Evolutionary conservation across 2,888 invertebrate species (phyloP).

Genomic region (Sclerodermus sp.): DNA sequence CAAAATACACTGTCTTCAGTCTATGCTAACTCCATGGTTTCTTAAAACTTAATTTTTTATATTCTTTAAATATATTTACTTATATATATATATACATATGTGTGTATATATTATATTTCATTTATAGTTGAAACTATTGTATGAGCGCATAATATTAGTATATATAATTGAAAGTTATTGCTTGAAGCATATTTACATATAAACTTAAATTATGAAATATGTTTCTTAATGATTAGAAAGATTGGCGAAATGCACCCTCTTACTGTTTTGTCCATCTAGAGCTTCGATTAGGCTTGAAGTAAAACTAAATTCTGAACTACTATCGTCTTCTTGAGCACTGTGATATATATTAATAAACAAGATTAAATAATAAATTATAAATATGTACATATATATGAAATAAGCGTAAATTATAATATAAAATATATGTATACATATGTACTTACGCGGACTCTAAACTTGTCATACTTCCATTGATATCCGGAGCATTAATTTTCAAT

Average conservation of each 20-base stretch:
- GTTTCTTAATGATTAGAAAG: slow-evolving; percentile 30
- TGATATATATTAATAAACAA: background rate
- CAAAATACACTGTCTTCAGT: no score
- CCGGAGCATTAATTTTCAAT: slow-evolving; percentile 45
- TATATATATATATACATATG: slow-evolving; percentile 3
- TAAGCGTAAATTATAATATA: background rate
- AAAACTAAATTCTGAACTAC: slow-evolving; percentile 61
- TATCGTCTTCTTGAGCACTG: slow-evolving; percentile 48
- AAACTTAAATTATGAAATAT: no score
- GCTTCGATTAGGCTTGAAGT: slow-evolving; percentile 61
- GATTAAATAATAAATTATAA: background rate
- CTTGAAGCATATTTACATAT: background rate
- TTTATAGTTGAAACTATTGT: no score
- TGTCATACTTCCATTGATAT: slow-evolving; percentile 39
- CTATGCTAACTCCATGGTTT: background rate
- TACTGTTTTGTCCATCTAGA: slow-evolving; percentile 56
- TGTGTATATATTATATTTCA: no score
- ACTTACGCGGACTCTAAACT: slow-evolving; percentile 52
- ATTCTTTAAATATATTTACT: slow-evolving; percentile 8
- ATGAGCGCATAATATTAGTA: background rate
- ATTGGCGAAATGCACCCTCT: slow-evolving; percentile 53
- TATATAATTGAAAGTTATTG: background rate
- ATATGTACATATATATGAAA: background rate
- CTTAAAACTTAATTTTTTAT: slow-evolving; percentile 6
- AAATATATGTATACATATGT: background rate